Base-by-base conservation (phyloP, 2,888 invertebrate species). In the Rhaphigaster nebulosa region DNA sequence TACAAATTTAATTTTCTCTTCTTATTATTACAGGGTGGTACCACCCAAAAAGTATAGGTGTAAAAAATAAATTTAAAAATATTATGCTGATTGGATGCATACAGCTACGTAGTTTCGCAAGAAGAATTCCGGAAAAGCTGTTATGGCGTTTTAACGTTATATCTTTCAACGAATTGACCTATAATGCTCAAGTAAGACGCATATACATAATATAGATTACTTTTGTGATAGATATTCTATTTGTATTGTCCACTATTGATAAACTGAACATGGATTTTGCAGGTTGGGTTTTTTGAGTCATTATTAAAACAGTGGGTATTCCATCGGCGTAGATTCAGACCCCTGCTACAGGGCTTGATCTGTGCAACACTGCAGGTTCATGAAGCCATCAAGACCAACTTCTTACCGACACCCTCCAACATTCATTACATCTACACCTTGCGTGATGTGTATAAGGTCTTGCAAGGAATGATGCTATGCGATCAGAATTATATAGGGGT, bases 141-240 rank as follows among this genome's bases (percentile, higher is more conserved):
- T 13, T 45, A 13, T 45, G 84, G 45, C 84, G 45, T 84, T 84
- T 84, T n/a, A 84, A 84, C n/a, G 45, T 84, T 15, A 84, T 84
- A 34, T 1, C 84, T 45, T 84, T 84, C 41, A 84, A 84, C 12
- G 84, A 84, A n/a, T 45, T 84, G n/a, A 23, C 1, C 13, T n/a
- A 84, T 6, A 12, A 4, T 41, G 84, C 84, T 23, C 84, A 84
- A 45, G 84, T 84, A 45, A 45, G 41, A 8, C 12, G n/a, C n/a
- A 60, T 60, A 60, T n/a, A n/a, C n/a, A n/a, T 60, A 60, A 23
- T 8, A 65, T 29, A 15, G 29, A 65, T 65, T 65, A 29, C 0
- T 29, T 65, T 29, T 15, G 15, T 5, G 6, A 15, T 60, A n/a
- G 0, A n/a, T 60, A 60, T 60, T 29, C 13, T 15, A 15, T 65